phyloP scores from a whole-genome alignment of 2,113 vertebrate species.

The Peromyscus leucopus region DNA sequence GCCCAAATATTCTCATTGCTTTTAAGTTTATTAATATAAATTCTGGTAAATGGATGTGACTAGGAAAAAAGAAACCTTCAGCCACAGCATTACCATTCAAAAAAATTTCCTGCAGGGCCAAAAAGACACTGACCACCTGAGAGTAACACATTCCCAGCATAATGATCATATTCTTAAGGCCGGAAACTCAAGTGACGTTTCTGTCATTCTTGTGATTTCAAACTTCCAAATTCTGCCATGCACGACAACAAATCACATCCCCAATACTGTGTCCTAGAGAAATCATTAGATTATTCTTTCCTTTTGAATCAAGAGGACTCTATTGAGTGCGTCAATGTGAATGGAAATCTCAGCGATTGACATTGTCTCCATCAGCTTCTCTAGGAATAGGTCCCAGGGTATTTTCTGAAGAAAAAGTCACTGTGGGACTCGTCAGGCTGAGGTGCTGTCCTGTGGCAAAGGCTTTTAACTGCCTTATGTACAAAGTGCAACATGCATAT shows the following conservation, averaged over 20 bases:
- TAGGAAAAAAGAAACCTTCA: not conserved
- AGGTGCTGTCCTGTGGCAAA: not conserved
- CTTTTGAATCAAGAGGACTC: not conserved
- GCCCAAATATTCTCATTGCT: not conserved
- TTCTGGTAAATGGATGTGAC: conserved; percentile 52
- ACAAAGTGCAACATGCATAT: not conserved
- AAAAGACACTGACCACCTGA: not conserved
- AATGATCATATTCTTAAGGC: conserved; percentile 27
- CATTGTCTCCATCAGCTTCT: not conserved
- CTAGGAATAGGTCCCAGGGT: not conserved
- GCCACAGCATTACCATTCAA: not conserved
- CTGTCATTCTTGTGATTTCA: conserved; percentile 32
- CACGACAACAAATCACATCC: conserved; percentile 1
- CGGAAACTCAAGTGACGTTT: not conserved
- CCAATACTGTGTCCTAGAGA: not conserved
- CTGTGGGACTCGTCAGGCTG: not conserved
- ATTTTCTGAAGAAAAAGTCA: not conserved
- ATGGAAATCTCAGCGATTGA: conserved; percentile 6
- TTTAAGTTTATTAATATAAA: conserved; percentile 26
- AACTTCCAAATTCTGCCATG: conserved; percentile 1
- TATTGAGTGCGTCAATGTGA: not conserved
- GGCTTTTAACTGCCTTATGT: not conserved
- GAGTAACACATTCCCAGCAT: not conserved
- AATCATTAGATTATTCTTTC: not conserved
- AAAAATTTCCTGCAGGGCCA: not conserved